Evolutionary conservation across 2,797 vertebrate genomes (phyloP).

Genomic region (Gallinago nigripennis): DNA sequence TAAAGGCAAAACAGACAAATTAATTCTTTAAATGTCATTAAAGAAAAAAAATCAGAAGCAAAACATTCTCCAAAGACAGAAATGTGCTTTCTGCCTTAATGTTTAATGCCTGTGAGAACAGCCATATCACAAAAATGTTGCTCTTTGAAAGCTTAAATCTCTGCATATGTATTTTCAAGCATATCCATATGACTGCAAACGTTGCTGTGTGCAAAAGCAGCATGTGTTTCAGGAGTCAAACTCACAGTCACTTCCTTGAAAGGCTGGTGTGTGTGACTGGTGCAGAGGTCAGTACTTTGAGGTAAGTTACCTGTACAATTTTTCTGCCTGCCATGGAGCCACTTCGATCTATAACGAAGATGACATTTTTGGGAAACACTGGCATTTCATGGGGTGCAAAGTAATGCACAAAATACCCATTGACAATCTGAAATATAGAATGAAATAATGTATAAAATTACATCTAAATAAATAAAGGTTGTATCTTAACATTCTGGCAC

Average conservation of each 20-base stretch:
- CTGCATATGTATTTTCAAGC: background rate
- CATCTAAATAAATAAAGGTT: background rate
- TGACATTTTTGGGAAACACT: slow-evolving; percentile 85
- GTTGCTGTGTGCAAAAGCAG: background rate
- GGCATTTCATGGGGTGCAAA: slow-evolving; percentile 85
- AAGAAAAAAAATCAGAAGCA: background rate
- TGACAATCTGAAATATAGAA: slow-evolving; percentile 81
- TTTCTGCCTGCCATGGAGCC: slow-evolving; percentile 86
- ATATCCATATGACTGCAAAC: accelerated
- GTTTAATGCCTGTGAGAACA: accelerated
- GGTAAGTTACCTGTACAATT: slow-evolving; percentile 82
- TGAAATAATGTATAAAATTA: background rate
- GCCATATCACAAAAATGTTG: background rate
- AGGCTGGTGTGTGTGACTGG: background rate
- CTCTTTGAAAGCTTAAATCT: background rate
- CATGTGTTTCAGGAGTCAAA: background rate
- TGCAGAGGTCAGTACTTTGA: background rate
- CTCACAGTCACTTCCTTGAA: background rate
- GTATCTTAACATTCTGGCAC: background rate
- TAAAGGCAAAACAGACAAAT: background rate
- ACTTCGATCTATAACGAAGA: slow-evolving; percentile 91
- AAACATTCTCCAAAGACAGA: background rate
- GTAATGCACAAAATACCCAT: slow-evolving; percentile 94
- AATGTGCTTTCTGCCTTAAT: background rate
- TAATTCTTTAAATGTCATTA: background rate